These are phyloP conservation scores for Heliconius congener DNA, from an alignment of 1,140 invertebrate species.

Conservation along the genomic window DNA sequence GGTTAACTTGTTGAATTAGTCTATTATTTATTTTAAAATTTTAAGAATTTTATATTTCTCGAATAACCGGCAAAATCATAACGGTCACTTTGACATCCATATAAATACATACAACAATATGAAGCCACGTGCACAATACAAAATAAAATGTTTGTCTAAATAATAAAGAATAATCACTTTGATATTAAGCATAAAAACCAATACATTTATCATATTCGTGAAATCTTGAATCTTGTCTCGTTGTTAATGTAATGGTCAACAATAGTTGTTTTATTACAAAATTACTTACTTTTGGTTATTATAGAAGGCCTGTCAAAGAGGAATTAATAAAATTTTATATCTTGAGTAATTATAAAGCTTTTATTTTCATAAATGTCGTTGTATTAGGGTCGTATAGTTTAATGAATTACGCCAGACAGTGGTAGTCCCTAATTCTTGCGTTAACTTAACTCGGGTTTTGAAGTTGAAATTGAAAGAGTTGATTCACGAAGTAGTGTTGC, in stretches of 20 bases:
- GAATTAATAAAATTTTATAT: not conserved
- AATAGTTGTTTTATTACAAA: not conserved
- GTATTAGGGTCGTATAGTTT: not conserved
- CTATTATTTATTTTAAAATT: not conserved
- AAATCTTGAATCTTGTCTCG: not conserved
- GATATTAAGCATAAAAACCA: not conserved
- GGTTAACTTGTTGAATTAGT: not conserved
- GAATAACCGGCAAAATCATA: slow-evolving; percentile 22
- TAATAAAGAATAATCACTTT: not conserved
- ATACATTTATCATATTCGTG: not conserved
- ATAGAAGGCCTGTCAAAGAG: not conserved
- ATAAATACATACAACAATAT: slow-evolving; percentile 30
- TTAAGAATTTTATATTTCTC: not conserved
- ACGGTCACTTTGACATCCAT: slow-evolving; percentile 40
- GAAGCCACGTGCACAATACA: slow-evolving; percentile 27
- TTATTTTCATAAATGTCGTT: not conserved
- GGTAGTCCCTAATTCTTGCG: not conserved
- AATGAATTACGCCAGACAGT: not conserved
- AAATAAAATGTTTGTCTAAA: not conserved
- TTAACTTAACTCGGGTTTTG: slow-evolving; percentile 1
- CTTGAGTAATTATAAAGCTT: not conserved
- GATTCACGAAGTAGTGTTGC: slow-evolving; percentile 1
- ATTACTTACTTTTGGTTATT: slow-evolving; percentile 3
- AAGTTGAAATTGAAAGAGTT: slow-evolving; percentile 8
- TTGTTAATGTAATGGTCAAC: not conserved